Evolutionary conservation across 2,797 vertebrate species (phyloP).

Genomic region (Cossypha caffra): DNA sequence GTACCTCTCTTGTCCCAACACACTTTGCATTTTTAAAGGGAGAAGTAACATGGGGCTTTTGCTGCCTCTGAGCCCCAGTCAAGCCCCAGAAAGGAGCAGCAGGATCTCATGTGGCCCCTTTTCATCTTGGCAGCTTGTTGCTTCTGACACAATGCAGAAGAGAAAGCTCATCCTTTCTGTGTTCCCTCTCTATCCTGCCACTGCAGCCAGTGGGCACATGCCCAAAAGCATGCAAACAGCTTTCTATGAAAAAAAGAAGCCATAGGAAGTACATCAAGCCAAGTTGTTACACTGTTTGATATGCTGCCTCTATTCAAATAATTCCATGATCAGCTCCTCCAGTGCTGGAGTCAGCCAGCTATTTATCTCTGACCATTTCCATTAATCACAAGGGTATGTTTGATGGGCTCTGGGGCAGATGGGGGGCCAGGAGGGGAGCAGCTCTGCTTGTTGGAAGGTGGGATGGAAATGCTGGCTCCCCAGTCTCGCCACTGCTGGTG

Average conservation of each 20-base stretch:
- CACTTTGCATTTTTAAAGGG: background rate
- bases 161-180: background rate
- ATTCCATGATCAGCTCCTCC: background rate
- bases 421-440: background rate
- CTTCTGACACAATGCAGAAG: background rate
- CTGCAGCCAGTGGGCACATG: background rate
- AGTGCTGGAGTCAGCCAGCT: background rate
- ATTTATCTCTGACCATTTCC: background rate
- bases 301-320: constrained; percentile 9
- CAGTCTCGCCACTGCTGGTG: background rate
- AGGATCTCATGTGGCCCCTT: background rate
- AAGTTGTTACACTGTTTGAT: background rate
- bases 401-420: background rate
- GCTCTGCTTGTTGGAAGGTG: constrained; percentile 6
- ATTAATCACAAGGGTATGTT: background rate
- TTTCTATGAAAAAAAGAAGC: background rate
- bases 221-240: background rate
- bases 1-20: background rate
- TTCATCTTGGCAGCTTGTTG: background rate
- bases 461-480: constrained; percentile 34
- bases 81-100: background rate
- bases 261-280: background rate
- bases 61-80: background rate
- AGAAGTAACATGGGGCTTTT: background rate
- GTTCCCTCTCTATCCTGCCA: background rate